Base-by-base conservation (phyloP, 2,888 invertebrate species). In the Mactromeris polynyma region DNA sequence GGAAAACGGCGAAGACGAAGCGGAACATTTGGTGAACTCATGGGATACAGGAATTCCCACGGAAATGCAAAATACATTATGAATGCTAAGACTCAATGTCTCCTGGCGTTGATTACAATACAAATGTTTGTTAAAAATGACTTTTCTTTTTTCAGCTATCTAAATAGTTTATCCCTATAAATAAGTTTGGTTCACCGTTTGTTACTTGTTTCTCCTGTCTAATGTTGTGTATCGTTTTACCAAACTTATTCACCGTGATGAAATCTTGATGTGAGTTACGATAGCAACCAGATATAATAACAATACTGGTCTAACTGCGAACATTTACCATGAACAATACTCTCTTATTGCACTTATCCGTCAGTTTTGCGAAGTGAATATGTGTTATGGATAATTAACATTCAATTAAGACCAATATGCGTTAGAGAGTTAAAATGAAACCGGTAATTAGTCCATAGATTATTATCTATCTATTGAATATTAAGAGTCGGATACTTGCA, bases 381-480 rank as follows among this genome's bases (percentile, higher is more conserved):
- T 78, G 82, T 64, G 85, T 80, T 64, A 85, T 87, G 90, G 85
- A 33, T 83, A 89, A 90, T 90, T 90, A 90, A 89, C 84, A 87
- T 88, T 90, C 90, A 90, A 90, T 88, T 90, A 88, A 86, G 81
- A 69, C 73, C 64, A 81, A 77, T 86, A 79, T 81, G 69, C 86
- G 79, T 84, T 87, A 86, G 81, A 88, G 81, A 85, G 77, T 82
- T 83, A 82, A 90, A 88, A 84, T 86, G 90, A 88, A 90, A 90
- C 90, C 88, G 31, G 83, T 86, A 86, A 90, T 90, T 90, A 90
- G 90, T 81, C 36, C 9, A 38, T 77, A 33, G 86, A 88, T 88
- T 77, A 78, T 26, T 42, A 88, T 88, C 88, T 26, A 82, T 69
- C 80, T 54, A 77, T 82, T 78, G 42, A 84, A 73, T 54, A 46